Conservation (phyloP, 2,797 vertebrate genomes). For the Mormyrus proboscirostris region DNA sequence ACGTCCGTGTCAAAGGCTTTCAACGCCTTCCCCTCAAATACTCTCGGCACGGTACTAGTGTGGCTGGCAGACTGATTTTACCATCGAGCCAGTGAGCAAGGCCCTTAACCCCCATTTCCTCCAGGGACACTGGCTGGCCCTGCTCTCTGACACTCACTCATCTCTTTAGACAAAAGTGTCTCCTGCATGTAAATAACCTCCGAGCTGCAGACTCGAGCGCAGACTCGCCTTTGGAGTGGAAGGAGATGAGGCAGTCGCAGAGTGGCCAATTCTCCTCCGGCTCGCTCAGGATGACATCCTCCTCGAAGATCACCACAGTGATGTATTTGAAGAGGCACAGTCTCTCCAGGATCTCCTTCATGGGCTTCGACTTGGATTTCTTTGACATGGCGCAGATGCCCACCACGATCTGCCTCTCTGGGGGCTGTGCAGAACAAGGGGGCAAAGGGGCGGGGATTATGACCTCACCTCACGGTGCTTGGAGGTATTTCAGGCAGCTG, state of each 20-base stretch:
- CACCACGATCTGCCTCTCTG: slow-evolving; percentile 79
- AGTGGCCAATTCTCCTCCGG: slow-evolving; percentile 79
- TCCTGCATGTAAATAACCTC: not conserved
- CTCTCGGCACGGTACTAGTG: not conserved
- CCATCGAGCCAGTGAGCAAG: no score
- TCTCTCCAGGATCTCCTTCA: slow-evolving; percentile 83
- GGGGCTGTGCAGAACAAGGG: slow-evolving; percentile 57
- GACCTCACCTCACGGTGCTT: not conserved
- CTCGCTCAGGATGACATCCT: slow-evolving; percentile 77
- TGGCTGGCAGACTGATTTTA: no score
- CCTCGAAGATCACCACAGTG: slow-evolving; percentile 78
- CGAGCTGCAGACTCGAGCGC: not conserved
- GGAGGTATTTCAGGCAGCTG: not conserved
- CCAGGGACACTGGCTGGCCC: not conserved
- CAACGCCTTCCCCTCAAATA: not conserved
- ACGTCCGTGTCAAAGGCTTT: not conserved
- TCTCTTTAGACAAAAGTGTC: not conserved
- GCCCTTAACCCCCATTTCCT: not conserved
- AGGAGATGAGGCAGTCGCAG: slow-evolving; percentile 84
- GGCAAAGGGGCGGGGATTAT: slow-evolving; percentile 18
- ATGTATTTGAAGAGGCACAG: slow-evolving; percentile 84
- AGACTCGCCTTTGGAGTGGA: slow-evolving; percentile 77
- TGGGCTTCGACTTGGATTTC: slow-evolving; percentile 83
- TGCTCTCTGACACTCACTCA: not conserved
- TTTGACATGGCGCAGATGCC: slow-evolving; percentile 87